Evolutionary conservation across 2,888 invertebrate species (phyloP).

Genomic region (Ryuthela nishihirai): DNA sequence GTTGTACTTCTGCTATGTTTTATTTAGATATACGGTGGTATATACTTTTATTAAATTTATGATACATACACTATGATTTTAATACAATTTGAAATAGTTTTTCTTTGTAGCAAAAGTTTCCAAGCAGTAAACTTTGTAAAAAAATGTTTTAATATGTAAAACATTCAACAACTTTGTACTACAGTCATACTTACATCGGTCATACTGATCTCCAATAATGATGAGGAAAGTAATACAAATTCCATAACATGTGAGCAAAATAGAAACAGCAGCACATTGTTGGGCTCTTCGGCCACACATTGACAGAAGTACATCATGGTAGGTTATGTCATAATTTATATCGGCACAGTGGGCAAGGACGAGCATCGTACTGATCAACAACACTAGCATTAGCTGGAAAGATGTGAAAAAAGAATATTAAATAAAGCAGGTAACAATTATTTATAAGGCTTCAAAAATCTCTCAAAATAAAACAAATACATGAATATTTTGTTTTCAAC

Average conservation of each 20-base stretch:
- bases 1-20: no score
- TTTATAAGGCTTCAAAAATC: no score
- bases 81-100: background rate
- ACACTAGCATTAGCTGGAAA: slow-evolving; percentile 39
- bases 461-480: no score
- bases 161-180: no score
- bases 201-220: slow-evolving; percentile 55
- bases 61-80: no score
- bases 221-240: slow-evolving; percentile 55
- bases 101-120: background rate
- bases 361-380: slow-evolving; percentile 47
- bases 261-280: slow-evolving; percentile 48
- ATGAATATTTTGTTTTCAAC: no score
- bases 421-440: no score
- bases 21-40: no score
- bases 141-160: no score
- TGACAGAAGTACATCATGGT: slow-evolving; percentile 52
- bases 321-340: slow-evolving; percentile 49
- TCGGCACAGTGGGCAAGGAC: slow-evolving; percentile 52
- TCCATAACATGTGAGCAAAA: slow-evolving; percentile 53
- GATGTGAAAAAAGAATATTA: background rate
- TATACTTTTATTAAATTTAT: no score
- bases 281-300: slow-evolving; percentile 51
- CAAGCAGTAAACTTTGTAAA: no score
- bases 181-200: slow-evolving; percentile 49